A percentile compares a stretch with the other conserved stretches of the same genome.
Evolutionary conservation across 2,113 vertebrate species (phyloP).

Genomic region (Calypte anna): DNA sequence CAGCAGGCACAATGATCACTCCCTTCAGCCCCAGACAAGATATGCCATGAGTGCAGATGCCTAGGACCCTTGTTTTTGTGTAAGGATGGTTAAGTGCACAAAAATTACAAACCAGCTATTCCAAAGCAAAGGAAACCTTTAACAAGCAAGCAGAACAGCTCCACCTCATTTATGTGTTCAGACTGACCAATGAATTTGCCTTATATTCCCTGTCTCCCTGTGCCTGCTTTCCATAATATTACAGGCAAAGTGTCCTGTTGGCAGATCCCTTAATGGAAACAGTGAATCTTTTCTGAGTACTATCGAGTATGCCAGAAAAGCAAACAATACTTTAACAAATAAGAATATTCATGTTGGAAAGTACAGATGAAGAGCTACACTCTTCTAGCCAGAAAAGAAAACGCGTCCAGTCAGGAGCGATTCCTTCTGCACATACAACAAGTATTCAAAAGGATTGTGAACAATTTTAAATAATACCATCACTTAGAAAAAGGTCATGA

Average conservation of each 20-base stretch:
- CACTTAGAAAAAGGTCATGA: not conserved
- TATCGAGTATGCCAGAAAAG: not conserved
- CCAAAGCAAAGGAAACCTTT: not conserved
- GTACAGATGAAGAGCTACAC: not conserved
- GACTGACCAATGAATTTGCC: not conserved
- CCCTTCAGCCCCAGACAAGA: not conserved
- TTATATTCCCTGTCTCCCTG: not conserved
- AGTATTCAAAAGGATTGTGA: not conserved
- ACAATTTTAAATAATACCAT: not conserved
- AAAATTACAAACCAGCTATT: not conserved
- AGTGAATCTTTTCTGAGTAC: not conserved
- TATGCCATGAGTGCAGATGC: not conserved
- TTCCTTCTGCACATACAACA: not conserved
- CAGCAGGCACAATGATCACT: not conserved
- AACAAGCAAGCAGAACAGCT: not conserved
- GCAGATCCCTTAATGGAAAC: not conserved
- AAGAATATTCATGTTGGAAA: not conserved
- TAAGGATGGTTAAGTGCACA: not conserved
- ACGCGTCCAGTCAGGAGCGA: not conserved
- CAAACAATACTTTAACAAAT: conserved; percentile 29
- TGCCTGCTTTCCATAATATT: not conserved
- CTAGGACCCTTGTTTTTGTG: not conserved
- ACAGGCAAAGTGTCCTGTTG: not conserved
- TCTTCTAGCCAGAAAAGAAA: not conserved
- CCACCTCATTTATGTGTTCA: not conserved